phyloP scores from a whole-genome alignment of 2,888 invertebrate species.

The Dicyrtomina minuta region DNA sequence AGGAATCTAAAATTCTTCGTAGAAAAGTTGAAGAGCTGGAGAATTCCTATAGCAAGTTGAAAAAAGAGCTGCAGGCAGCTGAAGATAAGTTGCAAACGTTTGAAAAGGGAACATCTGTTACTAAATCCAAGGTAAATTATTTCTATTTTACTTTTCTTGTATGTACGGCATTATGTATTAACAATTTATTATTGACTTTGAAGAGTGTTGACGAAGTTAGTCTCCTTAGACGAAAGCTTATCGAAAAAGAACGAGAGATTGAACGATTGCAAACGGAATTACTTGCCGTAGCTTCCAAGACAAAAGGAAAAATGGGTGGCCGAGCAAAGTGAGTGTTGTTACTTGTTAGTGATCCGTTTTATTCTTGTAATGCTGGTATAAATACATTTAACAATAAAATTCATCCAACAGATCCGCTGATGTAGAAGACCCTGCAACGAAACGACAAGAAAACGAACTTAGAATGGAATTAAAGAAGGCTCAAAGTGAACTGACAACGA shows the following conservation, averaged over 20 bases:
- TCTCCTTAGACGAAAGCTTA: conserved; percentile 62
- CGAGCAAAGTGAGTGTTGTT: conserved; percentile 64
- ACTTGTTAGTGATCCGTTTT: no score
- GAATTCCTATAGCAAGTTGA: conserved; percentile 72
- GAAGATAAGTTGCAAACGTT: conserved; percentile 68
- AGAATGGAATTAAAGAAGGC: conserved; percentile 50
- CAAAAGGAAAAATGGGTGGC: conserved; percentile 66
- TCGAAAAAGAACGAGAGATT: conserved; percentile 75
- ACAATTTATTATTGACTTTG: no score
- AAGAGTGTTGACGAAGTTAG: conserved; percentile 57
- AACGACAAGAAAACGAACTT: conserved; percentile 44
- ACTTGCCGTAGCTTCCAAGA: conserved; percentile 66
- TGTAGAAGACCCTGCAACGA: conserved; percentile 35
- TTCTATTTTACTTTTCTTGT: not conserved
- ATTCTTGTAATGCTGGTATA: no score
- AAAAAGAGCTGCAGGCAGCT: conserved; percentile 74
- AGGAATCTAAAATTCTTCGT: conserved; percentile 79
- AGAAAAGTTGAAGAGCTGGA: conserved; percentile 83
- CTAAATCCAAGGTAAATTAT: conserved; percentile 51
- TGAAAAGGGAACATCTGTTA: conserved; percentile 49
- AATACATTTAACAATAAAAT: no score
- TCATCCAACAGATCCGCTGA: conserved; percentile 41
- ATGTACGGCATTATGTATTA: no score
- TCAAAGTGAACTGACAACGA: conserved; percentile 48
- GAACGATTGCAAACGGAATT: conserved; percentile 74